A percentile compares a stretch with the other conserved stretches of the same genome.
phyloP scores from a whole-genome alignment of 2,113 vertebrate species.

The Piprites chloris region DNA sequence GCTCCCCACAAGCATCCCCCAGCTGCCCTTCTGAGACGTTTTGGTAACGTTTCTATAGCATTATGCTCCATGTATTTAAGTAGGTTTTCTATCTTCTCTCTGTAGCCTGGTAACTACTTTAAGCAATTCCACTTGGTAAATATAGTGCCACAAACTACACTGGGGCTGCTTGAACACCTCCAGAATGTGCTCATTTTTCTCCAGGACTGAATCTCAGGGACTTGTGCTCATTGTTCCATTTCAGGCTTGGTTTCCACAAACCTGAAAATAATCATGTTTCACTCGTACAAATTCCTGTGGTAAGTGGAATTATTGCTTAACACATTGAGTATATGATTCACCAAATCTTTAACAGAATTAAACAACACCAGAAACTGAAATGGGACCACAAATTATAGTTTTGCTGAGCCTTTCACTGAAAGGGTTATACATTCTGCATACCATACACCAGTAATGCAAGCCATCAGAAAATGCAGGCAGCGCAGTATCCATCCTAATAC shows the following conservation, averaged over 20 bases:
- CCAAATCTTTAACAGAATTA: neutral
- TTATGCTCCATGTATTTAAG: neutral
- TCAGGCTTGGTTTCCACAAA: neutral
- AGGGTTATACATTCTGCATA: neutral
- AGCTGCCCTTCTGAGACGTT: slow-evolving; percentile 22
- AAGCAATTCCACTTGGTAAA: neutral
- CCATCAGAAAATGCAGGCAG: neutral
- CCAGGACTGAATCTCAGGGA: neutral
- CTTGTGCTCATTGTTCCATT: neutral
- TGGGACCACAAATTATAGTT: neutral
- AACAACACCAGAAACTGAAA: neutral
- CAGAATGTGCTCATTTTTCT: neutral
- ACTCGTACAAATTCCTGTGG: neutral
- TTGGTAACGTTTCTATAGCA: neutral
- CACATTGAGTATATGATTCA: neutral
- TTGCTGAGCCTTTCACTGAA: neutral
- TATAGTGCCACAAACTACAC: neutral
- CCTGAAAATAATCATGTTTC: neutral
- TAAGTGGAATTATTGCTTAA: neutral
- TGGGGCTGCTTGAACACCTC: neutral
- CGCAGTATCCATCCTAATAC: neutral
- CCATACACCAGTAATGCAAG: neutral
- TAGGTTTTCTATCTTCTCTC: neutral
- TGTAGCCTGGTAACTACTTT: neutral
- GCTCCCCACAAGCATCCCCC: slow-evolving; percentile 39